These are phyloP conservation scores for Thamnaconus septentrionalis DNA, from an alignment of 2,113 vertebrate genomes.

Conservation along the genomic window DNA sequence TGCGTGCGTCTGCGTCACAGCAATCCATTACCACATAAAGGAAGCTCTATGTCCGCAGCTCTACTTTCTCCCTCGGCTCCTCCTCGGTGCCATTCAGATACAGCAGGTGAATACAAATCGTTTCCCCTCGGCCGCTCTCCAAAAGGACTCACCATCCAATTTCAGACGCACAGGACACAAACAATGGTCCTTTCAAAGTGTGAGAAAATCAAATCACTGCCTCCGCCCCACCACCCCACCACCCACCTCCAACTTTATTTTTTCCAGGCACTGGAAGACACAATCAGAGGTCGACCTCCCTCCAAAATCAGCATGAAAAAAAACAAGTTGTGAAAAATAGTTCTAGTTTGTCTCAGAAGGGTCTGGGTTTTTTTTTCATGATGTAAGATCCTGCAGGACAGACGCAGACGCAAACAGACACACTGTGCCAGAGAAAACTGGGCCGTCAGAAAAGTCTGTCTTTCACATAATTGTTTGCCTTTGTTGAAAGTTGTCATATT, in stretches of 20 bases:
- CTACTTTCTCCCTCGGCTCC: conserved; percentile 37
- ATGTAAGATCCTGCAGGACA: too few species aligned
- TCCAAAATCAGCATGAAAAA: conserved; percentile 26
- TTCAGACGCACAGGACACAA: conserved; percentile 64
- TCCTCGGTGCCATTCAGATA: conserved; percentile 68
- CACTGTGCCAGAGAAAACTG: too few species aligned
- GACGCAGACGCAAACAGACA: too few species aligned
- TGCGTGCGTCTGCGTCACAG: conserved; percentile 64
- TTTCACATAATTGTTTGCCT: not conserved
- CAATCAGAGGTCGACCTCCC: conserved; percentile 39
- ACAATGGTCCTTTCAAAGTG: conserved; percentile 77
- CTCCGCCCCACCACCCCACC: conserved; percentile 8
- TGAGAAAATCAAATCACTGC: conserved; percentile 73
- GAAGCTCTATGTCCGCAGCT: conserved; percentile 53
- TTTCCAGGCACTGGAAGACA: conserved; percentile 23
- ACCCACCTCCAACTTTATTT: too few species aligned
- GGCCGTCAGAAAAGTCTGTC: not conserved
- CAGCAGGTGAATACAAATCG: conserved; percentile 81
- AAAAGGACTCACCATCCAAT: conserved; percentile 72
- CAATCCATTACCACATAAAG: conserved; percentile 72
- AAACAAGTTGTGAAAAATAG: conserved; percentile 5
- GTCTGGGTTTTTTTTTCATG: too few species aligned
- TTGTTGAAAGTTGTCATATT: too few species aligned
- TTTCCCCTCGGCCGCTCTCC: conserved; percentile 71
- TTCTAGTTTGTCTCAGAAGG: not conserved